Conservation (phyloP, 2,888 invertebrate species). For the Orgyia antiqua region DNA sequence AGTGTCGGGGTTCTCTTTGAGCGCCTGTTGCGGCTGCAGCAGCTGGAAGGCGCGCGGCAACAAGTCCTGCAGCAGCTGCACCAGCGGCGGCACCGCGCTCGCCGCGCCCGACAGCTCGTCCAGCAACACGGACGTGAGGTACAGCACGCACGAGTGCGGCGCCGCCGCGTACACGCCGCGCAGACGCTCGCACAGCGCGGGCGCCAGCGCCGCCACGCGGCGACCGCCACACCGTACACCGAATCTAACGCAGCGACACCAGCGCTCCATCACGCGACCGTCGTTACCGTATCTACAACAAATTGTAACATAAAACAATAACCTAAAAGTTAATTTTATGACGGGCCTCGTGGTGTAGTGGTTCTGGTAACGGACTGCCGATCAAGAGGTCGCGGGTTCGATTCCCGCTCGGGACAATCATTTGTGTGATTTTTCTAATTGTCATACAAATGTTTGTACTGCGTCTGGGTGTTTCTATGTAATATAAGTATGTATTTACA, state of each 20-base stretch:
- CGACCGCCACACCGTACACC: conserved; percentile 91
- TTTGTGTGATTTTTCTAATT: too few species aligned
- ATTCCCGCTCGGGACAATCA: too few species aligned
- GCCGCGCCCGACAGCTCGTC: conserved; percentile 82
- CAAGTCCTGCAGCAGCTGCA: conserved; percentile 92
- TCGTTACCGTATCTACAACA: conserved; percentile 78
- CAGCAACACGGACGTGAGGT: conserved; percentile 92
- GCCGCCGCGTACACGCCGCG: conserved; percentile 79
- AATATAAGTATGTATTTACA: too few species aligned
- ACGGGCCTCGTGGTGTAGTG: too few species aligned
- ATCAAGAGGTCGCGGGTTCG: too few species aligned
- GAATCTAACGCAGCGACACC: conserved; percentile 93
- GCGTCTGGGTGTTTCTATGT: too few species aligned
- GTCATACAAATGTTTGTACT: too few species aligned
- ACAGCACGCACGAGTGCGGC: conserved; percentile 86
- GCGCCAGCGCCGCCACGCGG: conserved; percentile 86
- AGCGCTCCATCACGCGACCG: conserved; percentile 92
- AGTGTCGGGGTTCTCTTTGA: conserved; percentile 96
- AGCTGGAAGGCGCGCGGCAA: conserved; percentile 88
- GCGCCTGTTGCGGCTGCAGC: conserved; percentile 87
- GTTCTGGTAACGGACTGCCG: too few species aligned
- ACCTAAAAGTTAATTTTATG: too few species aligned
- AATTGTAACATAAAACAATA: too few species aligned
- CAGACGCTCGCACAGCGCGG: conserved; percentile 82
- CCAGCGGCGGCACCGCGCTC: conserved; percentile 84